Evolutionary conservation across 2,888 invertebrate species (phyloP), one percentile per base, ranked within the genome.

Genomic region (Heliconius erato): DNA sequence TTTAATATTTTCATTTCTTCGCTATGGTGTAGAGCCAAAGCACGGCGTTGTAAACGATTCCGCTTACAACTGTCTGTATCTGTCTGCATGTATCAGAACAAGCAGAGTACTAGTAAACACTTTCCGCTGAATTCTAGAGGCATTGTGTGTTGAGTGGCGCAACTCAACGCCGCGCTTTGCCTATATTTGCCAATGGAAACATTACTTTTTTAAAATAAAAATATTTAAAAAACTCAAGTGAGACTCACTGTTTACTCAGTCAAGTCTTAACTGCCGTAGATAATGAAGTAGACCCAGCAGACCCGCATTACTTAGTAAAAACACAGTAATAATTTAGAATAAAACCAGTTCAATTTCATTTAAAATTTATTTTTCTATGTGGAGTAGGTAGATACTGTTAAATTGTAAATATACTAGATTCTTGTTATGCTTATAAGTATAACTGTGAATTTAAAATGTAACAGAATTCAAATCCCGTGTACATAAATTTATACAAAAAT

Each of bases 241-340:
- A 11, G 11, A 3, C n/a, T 65, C 16, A 6, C 26, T 14, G 65
- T 28, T 40, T 12, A 28, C 14, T 6, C 26, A 69, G 69, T 69
- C 23, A 69, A 11, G 35, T 69, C 69, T 35, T 35, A 35, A 35
- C 69, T 35, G 69, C 35, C n/a, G 23, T 19, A 35, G 35, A 71
- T 40, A n/a, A 71, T n/a, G 35, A 16, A 23, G 14, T 1, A 71
- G 12, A 40, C 35, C 23, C 35, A 69, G 35, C 19, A 40, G 28
- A 28, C 69, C 35, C 35, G 40, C 44, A 49, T 44, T 28, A 26
- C 72, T 19, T 26, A 28, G 26, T 72, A 44, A 71, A 35, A 40
- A 40, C 69, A n/a, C n/a, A 71, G 40, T 26, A 72, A 72, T 49
- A 49, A 72, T 72, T 72, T 72, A 28, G n/a, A 72, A 44, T 72